Base-by-base conservation (phyloP, 1,140 invertebrate genomes). In the Heliothis virescens region DNA sequence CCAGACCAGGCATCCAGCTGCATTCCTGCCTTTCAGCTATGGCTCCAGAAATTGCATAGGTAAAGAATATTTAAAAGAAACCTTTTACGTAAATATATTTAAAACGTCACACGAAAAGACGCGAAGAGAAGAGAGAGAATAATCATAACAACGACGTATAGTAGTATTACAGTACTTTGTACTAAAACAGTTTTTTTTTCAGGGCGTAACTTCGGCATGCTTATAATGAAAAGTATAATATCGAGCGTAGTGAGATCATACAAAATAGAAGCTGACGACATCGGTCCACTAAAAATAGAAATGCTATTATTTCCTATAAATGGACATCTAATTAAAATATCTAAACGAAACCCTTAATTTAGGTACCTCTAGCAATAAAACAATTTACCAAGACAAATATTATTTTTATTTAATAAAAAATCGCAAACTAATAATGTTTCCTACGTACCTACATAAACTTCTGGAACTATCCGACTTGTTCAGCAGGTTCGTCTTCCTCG, bases 41-140 rank as follows among this genome's bases (percentile, higher is more conserved):
- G 96, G 96, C 16, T 90, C 95, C 5, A 92, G 96, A 84, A 96
- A 96, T 88, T 97, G 96, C 82, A 96, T 96, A 69, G 96, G 91
- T 93, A 86, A 41, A 5, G 5, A 41, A 41, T 41, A 41, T 41
- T 41, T 41, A 41, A 9, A 9, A 41, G 34, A 9, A 41, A 41
- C 3, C 3, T 3, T 34, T 41, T 7, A 41, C 5, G 34, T 9
- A 41, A 41, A 41, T 41, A 41, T 9, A 9, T 9, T 41, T 41
- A 41, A 41, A 41, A 41, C 9, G 4, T 41, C 34, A 41, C 3
- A 9, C 9, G 34, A 41, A 34, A 41, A 41, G 34, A 41, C 34
- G 34, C 3, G 9, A 41, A 41, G 34, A 41, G 34, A 41, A 41
- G 34, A 41, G 34, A 5, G 34, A 5, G 34, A 41, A 5, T 9